phyloP scores from a whole-genome alignment of 2,888 invertebrate species.

The Meteorus cinctellus region DNA sequence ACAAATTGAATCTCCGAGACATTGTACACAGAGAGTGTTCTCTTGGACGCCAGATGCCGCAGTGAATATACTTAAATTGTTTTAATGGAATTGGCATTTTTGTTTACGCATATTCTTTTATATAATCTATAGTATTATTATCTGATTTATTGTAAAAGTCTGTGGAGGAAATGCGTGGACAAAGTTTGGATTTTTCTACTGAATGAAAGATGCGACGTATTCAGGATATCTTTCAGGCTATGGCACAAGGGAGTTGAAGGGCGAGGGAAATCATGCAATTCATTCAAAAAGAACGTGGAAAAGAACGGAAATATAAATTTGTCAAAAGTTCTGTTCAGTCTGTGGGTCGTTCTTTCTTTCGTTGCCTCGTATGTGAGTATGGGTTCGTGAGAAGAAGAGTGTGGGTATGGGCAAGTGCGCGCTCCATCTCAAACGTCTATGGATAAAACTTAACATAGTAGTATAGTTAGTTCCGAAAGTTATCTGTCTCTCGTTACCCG shows the following conservation, averaged over 20 bases:
- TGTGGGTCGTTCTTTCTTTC: constrained; percentile 43
- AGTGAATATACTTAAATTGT: not conserved
- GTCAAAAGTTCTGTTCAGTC: constrained; percentile 51
- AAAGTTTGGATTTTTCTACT: not conserved
- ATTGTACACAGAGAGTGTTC: not conserved
- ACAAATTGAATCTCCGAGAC: not conserved
- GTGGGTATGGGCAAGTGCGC: not conserved
- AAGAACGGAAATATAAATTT: constrained; percentile 55
- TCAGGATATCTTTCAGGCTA: not conserved
- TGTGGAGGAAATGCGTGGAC: not conserved
- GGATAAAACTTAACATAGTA: constrained; percentile 34
- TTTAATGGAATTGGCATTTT: constrained; percentile 6
- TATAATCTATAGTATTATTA: constrained; percentile 5
- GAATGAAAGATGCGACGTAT: constrained; percentile 9
- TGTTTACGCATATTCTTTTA: constrained; percentile 6
- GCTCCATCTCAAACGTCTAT: constrained; percentile 1
- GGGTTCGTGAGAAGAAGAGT: not conserved
- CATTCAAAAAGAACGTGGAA: constrained; percentile 8
- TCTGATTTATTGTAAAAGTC: constrained; percentile 5
- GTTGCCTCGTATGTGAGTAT: constrained; percentile 13
- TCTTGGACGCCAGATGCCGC: not conserved
- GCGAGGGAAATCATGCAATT: constrained; percentile 15
- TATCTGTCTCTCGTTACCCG: constrained; percentile 48
- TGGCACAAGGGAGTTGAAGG: constrained; percentile 1
- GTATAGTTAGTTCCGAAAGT: constrained; percentile 46